phyloP scores from a whole-genome alignment of 1,140 invertebrate species.

The Cheumatopsyche charites region DNA sequence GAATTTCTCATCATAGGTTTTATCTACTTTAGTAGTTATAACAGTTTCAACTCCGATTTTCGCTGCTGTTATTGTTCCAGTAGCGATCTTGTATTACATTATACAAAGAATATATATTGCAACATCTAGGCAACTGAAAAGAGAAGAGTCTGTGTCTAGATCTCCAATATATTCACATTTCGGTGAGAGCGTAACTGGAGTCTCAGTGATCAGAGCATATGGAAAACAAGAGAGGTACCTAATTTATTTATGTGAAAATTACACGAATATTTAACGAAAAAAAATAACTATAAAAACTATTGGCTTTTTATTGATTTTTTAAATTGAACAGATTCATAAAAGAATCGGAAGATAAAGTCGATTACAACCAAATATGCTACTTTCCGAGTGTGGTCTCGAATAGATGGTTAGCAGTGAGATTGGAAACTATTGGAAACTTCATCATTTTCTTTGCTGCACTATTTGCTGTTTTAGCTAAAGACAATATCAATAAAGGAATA shows the following conservation, averaged over 20 bases:
- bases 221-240: slow-evolving; percentile 69
- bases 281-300: neutral
- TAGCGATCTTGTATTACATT: slow-evolving; percentile 87
- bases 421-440: slow-evolving; percentile 92
- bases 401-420: slow-evolving; percentile 87
- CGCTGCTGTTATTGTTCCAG: slow-evolving; percentile 80
- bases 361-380: slow-evolving; percentile 88
- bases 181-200: slow-evolving; percentile 88
- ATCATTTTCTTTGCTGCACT: slow-evolving; percentile 90
- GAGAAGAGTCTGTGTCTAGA: slow-evolving; percentile 93
- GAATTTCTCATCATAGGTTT: too few relatives aligned
- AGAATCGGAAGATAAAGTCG: slow-evolving; percentile 84
- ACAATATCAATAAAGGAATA: slow-evolving; percentile 74
- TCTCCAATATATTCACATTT: slow-evolving; percentile 99
- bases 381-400: slow-evolving; percentile 88
- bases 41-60: slow-evolving; percentile 89
- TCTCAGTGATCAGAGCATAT: slow-evolving; percentile 80
- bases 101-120: slow-evolving; percentile 94
- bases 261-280: too few relatives aligned
- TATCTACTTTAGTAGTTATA: slow-evolving; percentile 89
- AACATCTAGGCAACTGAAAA: slow-evolving; percentile 92
- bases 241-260: slow-evolving; percentile 35
- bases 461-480: slow-evolving; percentile 81
- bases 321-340: slow-evolving; percentile 77
- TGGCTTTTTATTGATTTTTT: too few relatives aligned